Evolutionary conservation across 2,113 vertebrate genomes (phyloP).

Genomic region (Mormoops blainvillei): DNA sequence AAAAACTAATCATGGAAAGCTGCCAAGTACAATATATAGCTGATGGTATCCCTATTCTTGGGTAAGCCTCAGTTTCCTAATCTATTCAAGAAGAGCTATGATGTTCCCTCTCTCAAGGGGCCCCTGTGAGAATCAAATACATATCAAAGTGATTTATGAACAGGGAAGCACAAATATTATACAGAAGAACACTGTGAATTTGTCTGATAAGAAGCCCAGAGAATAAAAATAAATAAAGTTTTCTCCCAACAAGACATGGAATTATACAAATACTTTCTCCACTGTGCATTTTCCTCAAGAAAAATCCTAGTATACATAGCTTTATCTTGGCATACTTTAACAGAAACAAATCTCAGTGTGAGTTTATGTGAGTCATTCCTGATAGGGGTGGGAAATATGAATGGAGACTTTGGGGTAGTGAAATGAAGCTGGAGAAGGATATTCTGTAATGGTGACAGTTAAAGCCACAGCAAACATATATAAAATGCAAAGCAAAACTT

Average conservation of each 20-base stretch:
- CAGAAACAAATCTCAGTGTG: not conserved
- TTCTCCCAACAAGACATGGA: not conserved
- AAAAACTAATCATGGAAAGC: not conserved
- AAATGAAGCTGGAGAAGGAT: not conserved
- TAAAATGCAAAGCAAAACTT: constrained; percentile 14
- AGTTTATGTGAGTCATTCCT: not conserved
- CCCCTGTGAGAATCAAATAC: not conserved
- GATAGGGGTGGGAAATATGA: not conserved
- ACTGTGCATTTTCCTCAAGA: constrained; percentile 38
- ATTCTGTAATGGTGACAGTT: not conserved
- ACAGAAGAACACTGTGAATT: not conserved
- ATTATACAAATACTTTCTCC: constrained; percentile 50
- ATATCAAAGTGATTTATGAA: constrained; percentile 29
- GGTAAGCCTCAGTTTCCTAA: not conserved
- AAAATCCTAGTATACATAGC: constrained; percentile 26
- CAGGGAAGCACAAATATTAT: constrained; percentile 28
- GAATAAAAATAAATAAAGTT: constrained; percentile 12
- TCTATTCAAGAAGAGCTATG: not conserved
- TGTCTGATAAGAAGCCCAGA: constrained; percentile 47
- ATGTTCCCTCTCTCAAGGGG: not conserved
- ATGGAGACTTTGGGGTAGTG: not conserved
- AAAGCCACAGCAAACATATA: not conserved
- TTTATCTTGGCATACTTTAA: constrained; percentile 35
- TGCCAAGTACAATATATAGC: not conserved
- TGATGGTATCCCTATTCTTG: not conserved